phyloP scores from a whole-genome alignment of 2,888 invertebrate species.

The Oscheius sp. region DNA sequence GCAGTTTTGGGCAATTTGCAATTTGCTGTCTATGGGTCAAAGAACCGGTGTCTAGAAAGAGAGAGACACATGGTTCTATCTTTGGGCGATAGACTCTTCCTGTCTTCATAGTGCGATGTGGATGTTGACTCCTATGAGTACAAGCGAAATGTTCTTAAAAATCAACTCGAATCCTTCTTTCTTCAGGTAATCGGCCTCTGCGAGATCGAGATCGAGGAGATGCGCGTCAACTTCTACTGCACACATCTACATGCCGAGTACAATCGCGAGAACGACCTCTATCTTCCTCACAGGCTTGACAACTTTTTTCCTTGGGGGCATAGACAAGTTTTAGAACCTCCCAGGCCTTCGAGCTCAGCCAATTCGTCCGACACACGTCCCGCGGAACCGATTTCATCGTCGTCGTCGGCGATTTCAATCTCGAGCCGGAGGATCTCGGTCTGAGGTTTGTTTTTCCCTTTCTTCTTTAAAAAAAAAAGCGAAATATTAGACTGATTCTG shows the following conservation, averaged over 20 bases:
- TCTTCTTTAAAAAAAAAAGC: background rate
- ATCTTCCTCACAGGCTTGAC: constrained; percentile 84
- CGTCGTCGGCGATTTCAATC: constrained; percentile 93
- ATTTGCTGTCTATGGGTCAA: too few species aligned
- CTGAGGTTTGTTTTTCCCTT: constrained; percentile 41
- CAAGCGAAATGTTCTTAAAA: too few species aligned
- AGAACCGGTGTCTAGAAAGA: too few species aligned
- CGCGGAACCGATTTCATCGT: constrained; percentile 82
- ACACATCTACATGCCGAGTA: constrained; percentile 98
- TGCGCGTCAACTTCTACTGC: constrained; percentile 86
- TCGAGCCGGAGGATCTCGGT: constrained; percentile 84
- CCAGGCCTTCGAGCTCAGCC: constrained; percentile 91
- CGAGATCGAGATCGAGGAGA: constrained; percentile 75
- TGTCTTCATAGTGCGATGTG: too few species aligned
- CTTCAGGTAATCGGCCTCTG: constrained; percentile 73
- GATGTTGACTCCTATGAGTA: too few species aligned
- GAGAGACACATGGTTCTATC: too few species aligned
- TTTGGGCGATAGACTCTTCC: too few species aligned
- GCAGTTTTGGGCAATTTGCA: too few species aligned
- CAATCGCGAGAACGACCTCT: constrained; percentile 83
- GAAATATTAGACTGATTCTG: constrained; percentile 52
- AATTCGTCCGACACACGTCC: constrained; percentile 87
- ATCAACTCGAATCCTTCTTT: background rate
- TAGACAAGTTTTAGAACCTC: constrained; percentile 74
- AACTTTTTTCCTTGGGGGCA: background rate